Conservation (phyloP, 2,888 invertebrate species). For the Lasioglossum marginatum region DNA sequence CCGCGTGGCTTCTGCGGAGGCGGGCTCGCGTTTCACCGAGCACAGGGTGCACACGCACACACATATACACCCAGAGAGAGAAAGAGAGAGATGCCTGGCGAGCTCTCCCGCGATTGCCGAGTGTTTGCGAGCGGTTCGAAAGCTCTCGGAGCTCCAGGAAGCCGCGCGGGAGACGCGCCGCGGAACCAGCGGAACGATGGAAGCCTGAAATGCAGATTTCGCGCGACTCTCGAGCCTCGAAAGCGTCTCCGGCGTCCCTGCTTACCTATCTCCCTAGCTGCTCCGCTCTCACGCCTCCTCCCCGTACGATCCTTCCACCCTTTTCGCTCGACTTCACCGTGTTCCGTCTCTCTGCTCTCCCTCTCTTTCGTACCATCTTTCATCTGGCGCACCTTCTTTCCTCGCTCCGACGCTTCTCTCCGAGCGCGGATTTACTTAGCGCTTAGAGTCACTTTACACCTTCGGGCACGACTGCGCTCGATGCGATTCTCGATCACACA, state of each 20-base stretch:
- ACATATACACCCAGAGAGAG: not conserved
- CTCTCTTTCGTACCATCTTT: conserved; percentile 14
- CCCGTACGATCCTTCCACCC: conserved; percentile 33
- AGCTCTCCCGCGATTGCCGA: conserved; percentile 75
- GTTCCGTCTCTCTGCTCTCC: not conserved
- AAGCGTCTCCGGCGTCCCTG: conserved; percentile 70
- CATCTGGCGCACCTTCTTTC: conserved; percentile 26
- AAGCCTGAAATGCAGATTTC: conserved; percentile 85
- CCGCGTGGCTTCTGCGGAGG: conserved; percentile 8
- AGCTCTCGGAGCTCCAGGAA: conserved; percentile 80
- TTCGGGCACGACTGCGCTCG: conserved; percentile 20
- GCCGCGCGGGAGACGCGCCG: conserved; percentile 65
- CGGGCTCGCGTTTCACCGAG: not conserved
- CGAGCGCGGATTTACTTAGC: conserved; percentile 72
- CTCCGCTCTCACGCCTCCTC: conserved; percentile 84
- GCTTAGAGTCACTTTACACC: conserved; percentile 73
- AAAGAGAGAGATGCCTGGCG: conserved; percentile 1
- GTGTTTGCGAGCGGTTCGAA: conserved; percentile 84
- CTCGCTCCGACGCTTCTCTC: conserved; percentile 60
- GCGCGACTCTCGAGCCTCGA: conserved; percentile 79
- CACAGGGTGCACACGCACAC: conserved; percentile 3
- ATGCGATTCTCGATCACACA: not conserved
- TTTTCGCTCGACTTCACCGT: conserved; percentile 46
- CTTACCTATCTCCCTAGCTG: conserved; percentile 71
- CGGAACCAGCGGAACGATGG: conserved; percentile 77